phyloP scores from a whole-genome alignment of 2,888 invertebrate genomes.

The Lacanobia wlatinum region DNA sequence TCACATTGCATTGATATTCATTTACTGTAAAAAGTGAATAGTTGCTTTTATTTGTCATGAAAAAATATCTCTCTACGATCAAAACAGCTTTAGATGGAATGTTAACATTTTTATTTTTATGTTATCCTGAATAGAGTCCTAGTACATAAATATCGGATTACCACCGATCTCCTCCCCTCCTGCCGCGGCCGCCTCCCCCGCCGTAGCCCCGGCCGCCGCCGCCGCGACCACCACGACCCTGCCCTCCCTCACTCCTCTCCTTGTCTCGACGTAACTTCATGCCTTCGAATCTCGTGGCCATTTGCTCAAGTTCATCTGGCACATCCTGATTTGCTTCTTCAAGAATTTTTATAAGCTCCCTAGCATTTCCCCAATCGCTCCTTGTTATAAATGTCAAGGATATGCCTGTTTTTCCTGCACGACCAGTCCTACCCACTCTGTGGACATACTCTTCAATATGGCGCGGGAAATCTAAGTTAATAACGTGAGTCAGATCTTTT shows the following conservation, averaged over 20 bases:
- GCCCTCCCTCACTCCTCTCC: constrained; percentile 84
- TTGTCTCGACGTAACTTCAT: constrained; percentile 92
- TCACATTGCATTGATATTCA: constrained; percentile 8
- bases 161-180: constrained; percentile 74
- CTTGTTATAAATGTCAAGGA: constrained; percentile 96
- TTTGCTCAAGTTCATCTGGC: constrained; percentile 93
- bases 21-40: neutral
- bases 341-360: constrained; percentile 95
- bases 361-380: constrained; percentile 95
- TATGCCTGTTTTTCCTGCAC: constrained; percentile 96
- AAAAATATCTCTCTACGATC: constrained; percentile 15
- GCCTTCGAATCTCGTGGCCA: constrained; percentile 94
- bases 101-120: constrained; percentile 2
- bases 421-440: constrained; percentile 98
- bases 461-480: constrained; percentile 98
- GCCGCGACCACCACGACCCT: constrained; percentile 80
- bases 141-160: constrained; percentile 60
- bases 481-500: constrained; percentile 96
- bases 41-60: constrained; percentile 6
- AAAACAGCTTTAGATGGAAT: neutral
- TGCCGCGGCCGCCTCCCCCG: constrained; percentile 73
- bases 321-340: constrained; percentile 96
- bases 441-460: constrained; percentile 99
- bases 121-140: constrained; percentile 34
- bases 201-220: constrained; percentile 71